Conservation (phyloP, 1,140 invertebrate species). For the Maniola jurtina region DNA sequence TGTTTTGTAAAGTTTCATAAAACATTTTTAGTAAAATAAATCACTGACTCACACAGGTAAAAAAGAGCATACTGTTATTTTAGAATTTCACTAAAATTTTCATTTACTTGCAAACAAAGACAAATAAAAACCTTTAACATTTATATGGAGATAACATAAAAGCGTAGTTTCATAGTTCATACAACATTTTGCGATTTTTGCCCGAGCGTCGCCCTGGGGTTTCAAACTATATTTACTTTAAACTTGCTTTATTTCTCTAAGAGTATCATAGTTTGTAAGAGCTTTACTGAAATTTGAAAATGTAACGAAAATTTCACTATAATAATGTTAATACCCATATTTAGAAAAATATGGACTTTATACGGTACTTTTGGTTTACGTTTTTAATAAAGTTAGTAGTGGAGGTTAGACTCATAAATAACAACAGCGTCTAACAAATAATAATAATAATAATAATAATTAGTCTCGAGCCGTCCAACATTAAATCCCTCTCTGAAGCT, state of each 20-base stretch:
- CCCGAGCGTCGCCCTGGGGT: background rate
- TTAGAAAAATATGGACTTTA: too few relatives aligned
- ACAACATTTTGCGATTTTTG: conserved; percentile 1
- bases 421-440: too few relatives aligned
- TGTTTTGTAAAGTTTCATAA: too few relatives aligned
- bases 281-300: background rate
- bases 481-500: too few relatives aligned
- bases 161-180: conserved; percentile 4
- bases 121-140: background rate
- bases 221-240: conserved; percentile 8
- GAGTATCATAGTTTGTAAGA: background rate
- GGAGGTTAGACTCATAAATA: too few relatives aligned
- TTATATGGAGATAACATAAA: conserved; percentile 10
- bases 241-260: conserved; percentile 6
- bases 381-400: too few relatives aligned
- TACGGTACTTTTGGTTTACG: too few relatives aligned
- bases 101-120: background rate
- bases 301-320: background rate
- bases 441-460: too few relatives aligned
- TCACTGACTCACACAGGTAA: too few relatives aligned
- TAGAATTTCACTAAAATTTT: conserved; percentile 1
- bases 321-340: too few relatives aligned
- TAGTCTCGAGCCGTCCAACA: too few relatives aligned
- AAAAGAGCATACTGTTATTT: background rate
- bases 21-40: too few relatives aligned